Base-by-base conservation (phyloP, 2,888 invertebrate species). In the Mamestra brassicae region DNA sequence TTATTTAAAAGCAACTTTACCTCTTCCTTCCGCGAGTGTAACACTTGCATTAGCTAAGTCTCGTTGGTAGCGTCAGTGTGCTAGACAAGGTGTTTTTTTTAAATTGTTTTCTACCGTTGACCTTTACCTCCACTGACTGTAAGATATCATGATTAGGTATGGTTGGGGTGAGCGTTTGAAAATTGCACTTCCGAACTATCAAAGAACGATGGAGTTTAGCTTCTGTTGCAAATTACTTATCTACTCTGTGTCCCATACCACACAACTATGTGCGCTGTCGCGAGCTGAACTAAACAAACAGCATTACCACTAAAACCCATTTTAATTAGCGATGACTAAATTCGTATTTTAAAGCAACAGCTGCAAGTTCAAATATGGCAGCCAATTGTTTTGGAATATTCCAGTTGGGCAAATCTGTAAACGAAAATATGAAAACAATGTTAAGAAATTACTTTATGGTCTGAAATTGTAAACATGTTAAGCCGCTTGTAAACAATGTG, bases 271-370 rank as follows among this genome's bases (percentile, higher is more conserved):
- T 52, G 57, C 58, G n/a, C 15, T 60, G 38, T 70, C 26, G 13
- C 52, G 26, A 65, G 36, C 50, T 67, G 42, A 42, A 73, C 52
- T 64, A 42, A 71, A 52, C 71, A 81, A 57, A 69, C 45, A 76
- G 36, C 11, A 74, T 74, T 42, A 66, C 55, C 57, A 67, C 63
- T 67, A 50, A 77, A 77, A 47, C 58, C 52, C n/a, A 47, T 76
- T 71, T 75, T 71, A 58, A 74, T 69, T 50, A 62, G 8, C 10
- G 45, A 68, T 71, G 15, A 61, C 67, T 65, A 65, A 81, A 81
- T 62, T 61, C 15, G 38, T 65, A 65, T 76, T 76, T 77, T 17
- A 73, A 62, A 66, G 13, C 62, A 70, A 82, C 82, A 77, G 73
- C 69, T 73, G 78, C 50, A 66, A 38, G n/a, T 26, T 61, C 7